Base-by-base conservation (phyloP, 2,113 vertebrate genomes). In the Plestiodon gilberti region DNA sequence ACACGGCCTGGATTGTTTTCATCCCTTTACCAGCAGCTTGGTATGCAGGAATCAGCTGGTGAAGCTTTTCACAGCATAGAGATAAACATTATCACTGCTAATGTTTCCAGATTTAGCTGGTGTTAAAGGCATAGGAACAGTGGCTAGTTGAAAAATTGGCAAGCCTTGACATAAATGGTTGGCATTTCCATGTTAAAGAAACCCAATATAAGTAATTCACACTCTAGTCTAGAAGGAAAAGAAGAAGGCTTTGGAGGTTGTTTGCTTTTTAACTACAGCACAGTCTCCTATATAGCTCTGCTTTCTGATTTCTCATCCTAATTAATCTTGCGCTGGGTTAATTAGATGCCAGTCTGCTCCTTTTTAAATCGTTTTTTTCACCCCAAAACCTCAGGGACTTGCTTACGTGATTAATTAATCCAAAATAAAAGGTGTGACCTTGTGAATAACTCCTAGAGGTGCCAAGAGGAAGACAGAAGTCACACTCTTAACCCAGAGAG, bases 391-490 rank as follows among this genome's bases (percentile, higher is more conserved):
- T 70, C 38, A 28, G 69, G n/a, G 69, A 75, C 70, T 38, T 30
- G 15, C 30, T 74, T 38, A 2, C 15, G 23, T 57, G 61, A 35
- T 87, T 87, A 81, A 86, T 81, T 75, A 81, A 81, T 81, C 43
- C 70, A 74, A 81, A 81, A 74, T 75, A 75, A 80, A 81, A 87
- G 33, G 59, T 81, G 85, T 75, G 40, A 87, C 85, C 43, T 55
- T 75, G 78, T 75, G 85, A 87, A 64, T 81, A 81, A 74, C 40
- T 69, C 48, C 61, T n/a, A 74, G 78, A 55, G 33, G 85, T 75
- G 75, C 33, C 48, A 85, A 69, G 62, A 69, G 25, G 33, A 43
- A 81, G 57, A 23, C 48, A 74, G 59, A 81, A 55, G 38, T 74
- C 35, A 48, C 4, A 3, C 28, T 28, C 28, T 35, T 30, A 73